Evolutionary conservation across 2,888 invertebrate species (phyloP), one percentile per base, ranked within the genome.

Genomic region (Molorchus minor): DNA sequence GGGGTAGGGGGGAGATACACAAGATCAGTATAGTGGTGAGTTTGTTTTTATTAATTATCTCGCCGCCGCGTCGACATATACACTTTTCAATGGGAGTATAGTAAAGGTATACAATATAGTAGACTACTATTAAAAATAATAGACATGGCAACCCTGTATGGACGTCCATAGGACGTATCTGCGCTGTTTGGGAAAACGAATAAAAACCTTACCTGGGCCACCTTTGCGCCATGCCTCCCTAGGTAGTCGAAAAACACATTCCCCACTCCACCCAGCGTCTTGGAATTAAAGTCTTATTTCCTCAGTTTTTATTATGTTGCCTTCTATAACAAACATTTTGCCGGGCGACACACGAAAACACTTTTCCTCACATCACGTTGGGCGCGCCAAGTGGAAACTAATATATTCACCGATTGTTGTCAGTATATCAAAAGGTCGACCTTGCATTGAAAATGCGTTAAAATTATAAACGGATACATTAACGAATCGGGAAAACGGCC

Each of bases 281-380:
- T 29, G 12, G 30, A 16, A 7, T 52, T 30, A n/a, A 52, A 52
- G n/a, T n/a, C n/a, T 19, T 10, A 52, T 52, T 13, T 52, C 30
- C 16, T 52, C 30, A 12, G 52, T 52, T 17, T 41, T 52, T 29
- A 52, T 52, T 16, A 52, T 41, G 19, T 52, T 52, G 12, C 41
- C 12, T 30, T 41, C 52, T 13, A 52, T 41, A 3, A 17, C n/a
- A 20, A 41, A 52, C 41, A 30, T 29, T 13, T 7, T 17, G 13
- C 15, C n/a, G 17, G 7, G 17, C 13, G 12, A 10, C 12, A 21
- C 13, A 5, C 17, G 8, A 20, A 20, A 43, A 20, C 20, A 43
- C 29, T 4, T 3, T 3, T 21, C 16, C 19, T 16, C 7, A 41
- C 21, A 3, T 15, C 29, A 29, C 44, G 15, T 44, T 44, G 20